Percentiles rank a stretch among this genome's conserved stretches.
phyloP scores from a whole-genome alignment of 2,113 vertebrate genomes.

The Dipodomys merriami region DNA sequence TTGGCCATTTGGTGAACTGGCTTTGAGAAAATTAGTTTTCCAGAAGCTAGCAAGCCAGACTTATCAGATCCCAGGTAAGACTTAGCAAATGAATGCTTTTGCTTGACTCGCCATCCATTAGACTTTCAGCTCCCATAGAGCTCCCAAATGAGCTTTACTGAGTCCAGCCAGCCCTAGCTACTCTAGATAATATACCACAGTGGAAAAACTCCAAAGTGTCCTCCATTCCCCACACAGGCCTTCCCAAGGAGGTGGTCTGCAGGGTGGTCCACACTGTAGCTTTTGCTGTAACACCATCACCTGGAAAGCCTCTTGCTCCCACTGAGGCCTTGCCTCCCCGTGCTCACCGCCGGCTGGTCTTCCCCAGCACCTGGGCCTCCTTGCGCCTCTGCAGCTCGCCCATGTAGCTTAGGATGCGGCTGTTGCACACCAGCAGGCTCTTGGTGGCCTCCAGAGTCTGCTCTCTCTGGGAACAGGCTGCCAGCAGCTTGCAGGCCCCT shows the following conservation, averaged over 20 bases:
- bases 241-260: background rate
- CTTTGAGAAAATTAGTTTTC: slow-evolving; percentile 54
- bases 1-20: slow-evolving; percentile 27
- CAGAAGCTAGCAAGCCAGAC: slow-evolving; percentile 24
- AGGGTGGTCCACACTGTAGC: background rate
- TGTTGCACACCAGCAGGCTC: slow-evolving; percentile 93
- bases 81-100: background rate
- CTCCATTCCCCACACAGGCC: background rate
- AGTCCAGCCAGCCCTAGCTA: background rate
- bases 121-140: background rate
- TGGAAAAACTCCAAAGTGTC: background rate
- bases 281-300: background rate
- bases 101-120: background rate
- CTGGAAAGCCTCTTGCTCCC: background rate
- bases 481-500: slow-evolving; percentile 94
- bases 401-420: slow-evolving; percentile 95
- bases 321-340: background rate
- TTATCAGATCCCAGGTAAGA: background rate
- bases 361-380: slow-evolving; percentile 93
- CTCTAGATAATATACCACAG: background rate
- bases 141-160: background rate
- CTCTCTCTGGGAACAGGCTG: slow-evolving; percentile 92
- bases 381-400: slow-evolving; percentile 95
- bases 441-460: slow-evolving; percentile 95
- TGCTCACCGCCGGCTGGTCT: slow-evolving; percentile 88